Evolutionary conservation across 37 sponge, comb jelly and placozoan genomes (phyloP).

Genomic region (Theonella swinhoei): DNA sequence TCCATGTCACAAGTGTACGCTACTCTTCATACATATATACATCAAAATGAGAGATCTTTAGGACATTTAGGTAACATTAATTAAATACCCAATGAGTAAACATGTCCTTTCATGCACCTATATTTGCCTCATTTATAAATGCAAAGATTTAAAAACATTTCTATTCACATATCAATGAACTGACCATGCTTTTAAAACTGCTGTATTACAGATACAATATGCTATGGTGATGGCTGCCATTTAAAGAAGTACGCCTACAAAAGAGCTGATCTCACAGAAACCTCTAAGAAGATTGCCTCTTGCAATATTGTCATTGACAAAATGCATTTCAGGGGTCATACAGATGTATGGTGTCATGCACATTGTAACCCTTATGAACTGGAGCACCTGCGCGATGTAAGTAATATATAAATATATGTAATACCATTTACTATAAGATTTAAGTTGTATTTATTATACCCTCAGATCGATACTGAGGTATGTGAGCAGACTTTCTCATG

Average conservation of each 20-base stretch:
- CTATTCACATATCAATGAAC: no score
- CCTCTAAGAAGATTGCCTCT: background rate
- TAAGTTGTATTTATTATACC: background rate
- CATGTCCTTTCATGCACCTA: background rate
- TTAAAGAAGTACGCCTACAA: slow-evolving; percentile 30
- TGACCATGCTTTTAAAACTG: no score
- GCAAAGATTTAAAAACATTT: no score
- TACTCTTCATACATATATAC: slow-evolving; percentile 4
- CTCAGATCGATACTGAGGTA: slow-evolving; percentile 48
- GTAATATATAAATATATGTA: background rate
- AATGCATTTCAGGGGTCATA: slow-evolving; percentile 58
- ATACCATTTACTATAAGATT: background rate
- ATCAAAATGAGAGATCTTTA: background rate
- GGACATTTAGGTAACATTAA: slow-evolving; percentile 4
- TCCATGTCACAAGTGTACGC: slow-evolving; percentile 36
- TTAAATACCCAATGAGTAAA: background rate
- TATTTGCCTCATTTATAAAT: no score
- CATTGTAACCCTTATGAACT: slow-evolving; percentile 38
- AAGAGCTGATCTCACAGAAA: slow-evolving; percentile 4
- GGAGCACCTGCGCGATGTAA: slow-evolving; percentile 2
- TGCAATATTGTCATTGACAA: slow-evolving; percentile 39
- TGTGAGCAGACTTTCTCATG: slow-evolving; percentile 50
- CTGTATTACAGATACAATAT: slow-evolving; percentile 16
- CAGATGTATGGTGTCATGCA: slow-evolving; percentile 41
- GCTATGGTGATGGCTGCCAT: slow-evolving; percentile 66